phyloP scores from a whole-genome alignment of 2,888 invertebrate genomes.

The Diploptera punctata region DNA sequence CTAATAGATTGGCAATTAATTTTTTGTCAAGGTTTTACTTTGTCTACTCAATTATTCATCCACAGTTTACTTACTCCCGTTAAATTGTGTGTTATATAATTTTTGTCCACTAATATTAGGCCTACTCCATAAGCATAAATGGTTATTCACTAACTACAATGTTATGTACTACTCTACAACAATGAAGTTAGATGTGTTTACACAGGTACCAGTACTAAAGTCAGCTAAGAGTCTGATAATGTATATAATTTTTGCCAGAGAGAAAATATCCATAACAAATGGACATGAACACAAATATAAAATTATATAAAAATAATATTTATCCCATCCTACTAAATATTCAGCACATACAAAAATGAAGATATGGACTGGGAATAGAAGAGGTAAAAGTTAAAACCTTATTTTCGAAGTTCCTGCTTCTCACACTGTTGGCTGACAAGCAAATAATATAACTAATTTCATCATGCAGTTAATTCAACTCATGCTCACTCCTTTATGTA shows the following conservation, averaged over 20 bases:
- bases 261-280: not conserved
- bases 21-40: no score
- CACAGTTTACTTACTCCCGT: no score
- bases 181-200: not conserved
- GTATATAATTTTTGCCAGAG: slow-evolving; percentile 3
- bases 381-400: not conserved
- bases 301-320: not conserved
- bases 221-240: no score
- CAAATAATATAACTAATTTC: not conserved
- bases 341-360: not conserved
- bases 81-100: no score
- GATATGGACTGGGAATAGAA: not conserved
- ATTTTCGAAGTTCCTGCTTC: not conserved
- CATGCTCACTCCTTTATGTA: not conserved
- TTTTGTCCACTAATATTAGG: no score
- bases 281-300: not conserved
- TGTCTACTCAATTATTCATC: no score
- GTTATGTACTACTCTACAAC: no score
- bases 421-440: not conserved
- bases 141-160: no score
- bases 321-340: not conserved
- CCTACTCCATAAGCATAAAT: no score
- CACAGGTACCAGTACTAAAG: no score
- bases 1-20: no score
- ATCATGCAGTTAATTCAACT: slow-evolving; percentile 1